Conservation (phyloP, 2,797 vertebrate species). For the Poeciliopsis presidionis region DNA sequence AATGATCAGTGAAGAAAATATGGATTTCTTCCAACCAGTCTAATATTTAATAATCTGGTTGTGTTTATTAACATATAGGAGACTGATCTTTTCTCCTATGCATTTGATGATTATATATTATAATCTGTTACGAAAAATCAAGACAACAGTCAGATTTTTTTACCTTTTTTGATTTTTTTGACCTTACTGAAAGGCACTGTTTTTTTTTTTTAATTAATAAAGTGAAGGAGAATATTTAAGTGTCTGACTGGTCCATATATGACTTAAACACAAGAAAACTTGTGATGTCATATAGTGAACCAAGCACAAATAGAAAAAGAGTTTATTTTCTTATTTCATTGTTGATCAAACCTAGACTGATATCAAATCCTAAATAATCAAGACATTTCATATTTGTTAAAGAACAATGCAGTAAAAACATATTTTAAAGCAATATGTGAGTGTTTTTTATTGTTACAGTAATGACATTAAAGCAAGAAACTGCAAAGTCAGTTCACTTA, state of each 20-base stretch:
- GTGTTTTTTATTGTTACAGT: conserved; percentile 6
- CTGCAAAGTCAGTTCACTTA: conserved; percentile 10
- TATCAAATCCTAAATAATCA: conserved; percentile 11
- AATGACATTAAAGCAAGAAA: conserved; percentile 48
- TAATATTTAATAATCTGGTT: neutral
- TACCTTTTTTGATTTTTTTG: neutral
- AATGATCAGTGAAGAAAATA: neutral
- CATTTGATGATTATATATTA: neutral
- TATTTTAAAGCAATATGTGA: conserved; percentile 21
- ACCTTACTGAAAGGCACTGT: neutral
- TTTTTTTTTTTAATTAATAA: conserved; percentile 3
- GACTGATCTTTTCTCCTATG: neutral
- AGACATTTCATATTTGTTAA: conserved; percentile 15
- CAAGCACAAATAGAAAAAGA: neutral
- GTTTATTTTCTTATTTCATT: neutral
- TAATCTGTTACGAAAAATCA: neutral
- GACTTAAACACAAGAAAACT: too few relatives aligned
- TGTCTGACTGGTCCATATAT: neutral
- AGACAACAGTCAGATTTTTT: neutral
- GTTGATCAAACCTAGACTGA: conserved; percentile 14
- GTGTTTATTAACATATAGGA: neutral
- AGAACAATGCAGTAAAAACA: conserved; percentile 54
- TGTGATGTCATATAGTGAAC: neutral
- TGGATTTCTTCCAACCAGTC: neutral
- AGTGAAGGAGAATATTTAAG: neutral